Percentiles rank a stretch among this genome's conserved stretches.
Conservation (phyloP, 2,797 vertebrate species). For the Hapalemur alaotrensis region DNA sequence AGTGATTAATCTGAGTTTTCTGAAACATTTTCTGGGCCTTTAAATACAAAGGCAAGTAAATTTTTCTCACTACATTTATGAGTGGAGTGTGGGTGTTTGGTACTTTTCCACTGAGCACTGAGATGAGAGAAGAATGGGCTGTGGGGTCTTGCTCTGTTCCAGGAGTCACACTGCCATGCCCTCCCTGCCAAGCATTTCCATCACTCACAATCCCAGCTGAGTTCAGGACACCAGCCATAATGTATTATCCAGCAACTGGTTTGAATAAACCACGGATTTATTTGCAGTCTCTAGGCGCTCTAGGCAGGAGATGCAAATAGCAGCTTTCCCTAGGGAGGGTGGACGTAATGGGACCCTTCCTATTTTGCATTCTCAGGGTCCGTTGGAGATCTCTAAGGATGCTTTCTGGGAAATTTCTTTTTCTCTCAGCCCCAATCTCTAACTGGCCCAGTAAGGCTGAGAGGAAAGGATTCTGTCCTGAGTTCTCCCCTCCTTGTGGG, state of each 20-base stretch:
- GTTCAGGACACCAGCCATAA: background rate
- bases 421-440: background rate
- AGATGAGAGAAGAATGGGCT: background rate
- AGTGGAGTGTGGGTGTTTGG: background rate
- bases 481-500: background rate
- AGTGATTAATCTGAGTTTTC: background rate
- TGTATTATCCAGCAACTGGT: background rate
- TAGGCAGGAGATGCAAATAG: slow-evolving; percentile 53
- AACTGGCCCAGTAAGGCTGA: background rate
- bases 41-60: background rate
- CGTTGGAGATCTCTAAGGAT: background rate
- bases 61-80: background rate
- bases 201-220: background rate
- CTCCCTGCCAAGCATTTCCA: background rate
- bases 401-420: background rate
- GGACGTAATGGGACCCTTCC: slow-evolving; percentile 6
- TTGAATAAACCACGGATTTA: slow-evolving; percentile 50
- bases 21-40: background rate
- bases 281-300: background rate
- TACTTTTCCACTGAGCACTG: background rate
- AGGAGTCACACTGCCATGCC: background rate
- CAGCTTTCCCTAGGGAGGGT: background rate
- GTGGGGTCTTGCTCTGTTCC: background rate
- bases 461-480: background rate
- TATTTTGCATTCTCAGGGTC: slow-evolving; percentile 27